Evolutionary conservation across 1,140 invertebrate species (phyloP), one percentile per base, ranked within the genome.

Genomic region (Drosophila eugracilis): DNA sequence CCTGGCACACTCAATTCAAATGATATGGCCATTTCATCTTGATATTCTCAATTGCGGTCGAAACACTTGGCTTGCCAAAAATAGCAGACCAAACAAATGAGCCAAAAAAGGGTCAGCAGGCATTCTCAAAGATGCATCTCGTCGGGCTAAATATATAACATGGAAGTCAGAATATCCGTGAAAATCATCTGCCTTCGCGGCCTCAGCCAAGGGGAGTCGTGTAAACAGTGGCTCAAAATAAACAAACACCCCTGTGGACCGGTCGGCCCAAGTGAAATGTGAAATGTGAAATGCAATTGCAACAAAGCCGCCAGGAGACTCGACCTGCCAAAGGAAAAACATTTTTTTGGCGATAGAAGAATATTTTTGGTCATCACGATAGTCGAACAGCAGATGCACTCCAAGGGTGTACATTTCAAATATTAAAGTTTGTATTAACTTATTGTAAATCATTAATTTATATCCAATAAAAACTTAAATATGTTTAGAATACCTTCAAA

Each of bases 71-170:
- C 67, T 44, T 32, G 53, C 75, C 75, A 66, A 72, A 59, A 84
- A 84, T 84, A 84, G 80, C 70, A 37, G 32, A 63, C 44, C 42
- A 72, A 67, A 78, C 59, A 77, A 71, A 71, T 77, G 74, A 65
- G 66, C 65, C 66, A 73, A 60, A 84, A 42, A 84, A 77, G 79
- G 80, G 76, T 85, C 79, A 85, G 57, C 72, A 41, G 75, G 59
- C 75, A 66, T 21, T 39, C 32, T 17, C 19, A 22, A 47, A 78
- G 77, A 79, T 83, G 79, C 78, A 83, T 62, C 72, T 66, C 57
- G 22, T 1, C 14, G 70, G 19, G n/a, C 62, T 73, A 85, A 75
- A 79, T 75, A 60, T 79, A 75, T 62, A 44, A 14, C n/a, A n/a
- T 34, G 34, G 50, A 75, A 73, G 39, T 34, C 67, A 69, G 50